These are phyloP conservation scores for Aelia acuminata DNA, from an alignment of 2,888 invertebrate species.

Conservation along the genomic window DNA sequence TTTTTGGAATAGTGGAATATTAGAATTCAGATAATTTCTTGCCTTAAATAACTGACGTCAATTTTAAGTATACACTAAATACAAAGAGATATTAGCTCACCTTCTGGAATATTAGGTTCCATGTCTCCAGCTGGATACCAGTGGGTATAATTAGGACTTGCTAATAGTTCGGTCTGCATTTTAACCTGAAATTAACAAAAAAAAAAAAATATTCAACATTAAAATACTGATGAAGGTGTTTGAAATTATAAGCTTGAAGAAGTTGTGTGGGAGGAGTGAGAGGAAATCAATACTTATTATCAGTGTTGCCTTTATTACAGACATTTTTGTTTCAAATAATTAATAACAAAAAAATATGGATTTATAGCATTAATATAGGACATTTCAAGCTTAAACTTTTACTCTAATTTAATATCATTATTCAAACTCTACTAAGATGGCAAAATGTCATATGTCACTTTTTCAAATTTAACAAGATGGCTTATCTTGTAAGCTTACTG, in stretches of 20 bases:
- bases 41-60: no score
- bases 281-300: background rate
- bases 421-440: no score
- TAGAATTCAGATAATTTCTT: no score
- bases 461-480: no score
- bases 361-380: no score
- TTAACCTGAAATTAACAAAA: background rate
- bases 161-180: slow-evolving; percentile 64
- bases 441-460: no score
- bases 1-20: no score
- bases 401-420: no score
- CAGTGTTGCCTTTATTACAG: slow-evolving; percentile 39
- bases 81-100: slow-evolving; percentile 37
- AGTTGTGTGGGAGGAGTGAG: background rate
- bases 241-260: background rate
- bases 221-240: slow-evolving; percentile 4
- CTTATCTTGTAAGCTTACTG: no score
- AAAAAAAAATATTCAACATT: slow-evolving; percentile 4
- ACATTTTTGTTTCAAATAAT: no score
- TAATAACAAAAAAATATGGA: no score
- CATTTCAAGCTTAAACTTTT: no score
- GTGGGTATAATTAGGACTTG: slow-evolving; percentile 63
- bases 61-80: background rate
- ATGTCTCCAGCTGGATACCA: slow-evolving; percentile 56
- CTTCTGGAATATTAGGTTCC: slow-evolving; percentile 63